phyloP scores from a whole-genome alignment of 2,113 vertebrate species.

The Mesocricetus auratus region DNA sequence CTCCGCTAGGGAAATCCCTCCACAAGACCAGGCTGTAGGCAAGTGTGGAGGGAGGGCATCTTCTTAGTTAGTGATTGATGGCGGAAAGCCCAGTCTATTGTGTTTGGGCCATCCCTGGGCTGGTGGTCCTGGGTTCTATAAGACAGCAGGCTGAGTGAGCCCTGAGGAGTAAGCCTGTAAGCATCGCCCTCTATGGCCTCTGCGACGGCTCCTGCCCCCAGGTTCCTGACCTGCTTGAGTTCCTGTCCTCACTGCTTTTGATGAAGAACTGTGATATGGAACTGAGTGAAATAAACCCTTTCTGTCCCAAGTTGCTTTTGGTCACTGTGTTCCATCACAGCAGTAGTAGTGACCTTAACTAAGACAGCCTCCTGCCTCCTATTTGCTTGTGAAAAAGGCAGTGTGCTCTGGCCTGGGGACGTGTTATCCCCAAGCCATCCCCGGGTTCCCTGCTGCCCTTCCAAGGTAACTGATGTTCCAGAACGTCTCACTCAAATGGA shows the following conservation, averaged over 20 bases:
- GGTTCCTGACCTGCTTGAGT: background rate
- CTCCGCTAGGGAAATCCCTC: too few relatives aligned
- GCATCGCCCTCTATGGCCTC: background rate
- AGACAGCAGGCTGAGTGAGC: background rate
- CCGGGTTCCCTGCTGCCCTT: too few relatives aligned
- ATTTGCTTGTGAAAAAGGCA: background rate
- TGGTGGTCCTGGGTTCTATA: background rate
- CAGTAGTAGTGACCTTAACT: background rate
- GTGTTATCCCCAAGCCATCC: background rate
- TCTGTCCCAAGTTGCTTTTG: background rate
- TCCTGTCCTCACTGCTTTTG: background rate
- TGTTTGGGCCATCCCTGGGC: background rate
- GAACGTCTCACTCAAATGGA: background rate
- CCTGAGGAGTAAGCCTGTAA: background rate
- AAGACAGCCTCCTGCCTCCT: background rate
- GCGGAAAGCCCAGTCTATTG: background rate
- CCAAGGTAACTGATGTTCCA: background rate
- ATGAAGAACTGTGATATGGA: background rate
- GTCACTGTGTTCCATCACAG: background rate
- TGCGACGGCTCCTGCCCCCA: background rate
- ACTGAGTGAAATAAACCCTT: background rate
- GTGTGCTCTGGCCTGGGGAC: background rate
- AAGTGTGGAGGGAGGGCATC: too few relatives aligned
- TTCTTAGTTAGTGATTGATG: background rate
- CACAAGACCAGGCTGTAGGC: too few relatives aligned